Evolutionary conservation across 92 coral and sea anemone species (phyloP), one percentile per base, ranked within the genome.

Genomic region (Actinostola sp.): DNA sequence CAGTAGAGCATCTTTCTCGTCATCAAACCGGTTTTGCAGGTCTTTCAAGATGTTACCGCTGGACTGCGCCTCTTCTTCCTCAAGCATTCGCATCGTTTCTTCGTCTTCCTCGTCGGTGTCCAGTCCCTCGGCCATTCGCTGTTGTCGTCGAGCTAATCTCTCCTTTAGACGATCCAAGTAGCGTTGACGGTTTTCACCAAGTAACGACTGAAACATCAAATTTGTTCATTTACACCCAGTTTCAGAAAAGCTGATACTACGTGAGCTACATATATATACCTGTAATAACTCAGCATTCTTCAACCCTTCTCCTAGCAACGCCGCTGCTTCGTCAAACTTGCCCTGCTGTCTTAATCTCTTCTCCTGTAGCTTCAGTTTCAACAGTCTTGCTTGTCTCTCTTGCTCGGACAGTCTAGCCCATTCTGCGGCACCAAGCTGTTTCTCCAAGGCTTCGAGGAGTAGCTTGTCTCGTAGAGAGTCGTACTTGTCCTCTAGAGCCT

Each of bases 121-220:
- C 66, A 94, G 81, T 12, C 97, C 98, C 28, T 94, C 95, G 27
- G 74, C 88, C 36, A 76, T 70, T 1, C 91, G 84, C 26, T 70
- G 81, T 61, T 87, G 86, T 44, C 97, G 91, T 62, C 93, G 89
- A 7, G 87, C 97, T 20, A 94, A 57, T 30, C 91, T 86, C 61
- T 92, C 87, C 32, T 79, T 82, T 5, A 94, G 85, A 2, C 92
- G 89, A 27, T 91, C 95, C 64, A 91, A 38, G 63, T 88, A 94
- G 7, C 84, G 82, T 62, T 94, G 97, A 10, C 98, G 94, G 71
- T 94, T 92, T 67, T 94, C 98, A 0, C 98, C 98, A 45, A 94
- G 82, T 27, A 85, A 59, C 0, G 95, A 82, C 98, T 91, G 39
- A 6, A 78, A 71, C 0, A 67, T n/a, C n/a, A n/a, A n/a, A n/a